Base-by-base conservation (phyloP, 2,113 vertebrate genomes). In the Nibea albiflora region DNA sequence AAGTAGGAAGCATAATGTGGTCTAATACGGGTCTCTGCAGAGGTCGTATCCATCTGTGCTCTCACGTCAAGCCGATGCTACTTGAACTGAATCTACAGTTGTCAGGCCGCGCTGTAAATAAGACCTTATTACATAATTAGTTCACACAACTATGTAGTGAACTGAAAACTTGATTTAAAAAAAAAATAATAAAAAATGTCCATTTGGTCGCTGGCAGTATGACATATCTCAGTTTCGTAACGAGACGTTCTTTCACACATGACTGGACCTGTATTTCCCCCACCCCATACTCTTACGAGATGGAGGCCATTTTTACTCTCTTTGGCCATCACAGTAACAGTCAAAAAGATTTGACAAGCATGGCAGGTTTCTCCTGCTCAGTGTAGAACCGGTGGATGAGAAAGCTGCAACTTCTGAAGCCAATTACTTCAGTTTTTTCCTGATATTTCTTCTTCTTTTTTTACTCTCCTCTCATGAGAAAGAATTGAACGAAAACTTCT, bases 171-270 rank as follows among this genome's bases (percentile, higher is more conserved):
- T 26, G 24, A 26, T 2, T 26, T 26, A 2, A 26, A 2, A 26
- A 26, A 26, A 26, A 26, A 26, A n/a, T n/a, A n/a, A n/a, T n/a
- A n/a, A 26, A 87, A 90, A 91, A 81, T 50, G 77, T 78, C 57
- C 52, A 50, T 88, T 86, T 75, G 35, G 58, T 77, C 78, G 70
- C 81, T 85, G 72, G 86, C 83, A 80, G 83, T 80, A 85, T 85
- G 87, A 93, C 88, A 89, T 82, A 73, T 89, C 93, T 93, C 88
- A 88, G 71, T 88, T 90, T 88, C 85, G 86, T 94, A 94, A 94
- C 90, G 89, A 95, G 90, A 88, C 24, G 73, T 88, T 88, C 80
- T 89, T 94, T 93, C 92, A 93, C 93, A 90, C 93, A 93, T 72
- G 83, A 88, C 81, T 92, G 90, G 90, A 93, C 94, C 87, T 93